Evolutionary conservation across 2,797 vertebrate species (phyloP).

Genomic region (Mormyrus hasselquistii): DNA sequence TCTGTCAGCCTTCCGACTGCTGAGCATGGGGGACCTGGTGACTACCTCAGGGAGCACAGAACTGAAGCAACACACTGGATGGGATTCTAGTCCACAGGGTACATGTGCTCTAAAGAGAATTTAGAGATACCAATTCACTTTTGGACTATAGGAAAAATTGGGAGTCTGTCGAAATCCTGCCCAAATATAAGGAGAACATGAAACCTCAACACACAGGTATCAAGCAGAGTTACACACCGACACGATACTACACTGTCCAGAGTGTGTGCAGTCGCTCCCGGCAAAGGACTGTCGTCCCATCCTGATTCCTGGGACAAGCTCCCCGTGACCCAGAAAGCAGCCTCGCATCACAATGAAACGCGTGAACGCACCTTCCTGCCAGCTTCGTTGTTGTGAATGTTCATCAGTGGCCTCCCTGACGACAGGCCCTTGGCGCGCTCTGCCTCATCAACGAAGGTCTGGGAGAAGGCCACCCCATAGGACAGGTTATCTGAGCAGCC

Average conservation of each 20-base stretch:
- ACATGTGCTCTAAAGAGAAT: neutral
- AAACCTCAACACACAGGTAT: neutral
- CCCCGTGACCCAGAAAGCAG: neutral
- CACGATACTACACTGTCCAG: neutral
- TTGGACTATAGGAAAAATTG: neutral
- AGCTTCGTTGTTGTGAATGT: constrained; percentile 69
- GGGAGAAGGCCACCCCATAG: constrained; percentile 68
- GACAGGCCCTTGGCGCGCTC: constrained; percentile 62
- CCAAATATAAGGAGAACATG: neutral
- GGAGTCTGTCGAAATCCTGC: neutral
- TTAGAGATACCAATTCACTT: neutral
- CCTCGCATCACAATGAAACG: neutral
- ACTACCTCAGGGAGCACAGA: neutral
- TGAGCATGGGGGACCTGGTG: neutral
- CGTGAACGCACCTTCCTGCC: constrained; percentile 60
- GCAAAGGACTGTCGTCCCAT: neutral
- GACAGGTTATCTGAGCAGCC: constrained; percentile 74
- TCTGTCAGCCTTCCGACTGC: neutral
- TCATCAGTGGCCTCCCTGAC: constrained; percentile 61
- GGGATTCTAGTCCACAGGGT: neutral
- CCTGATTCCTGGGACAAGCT: neutral
- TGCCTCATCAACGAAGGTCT: constrained; percentile 68
- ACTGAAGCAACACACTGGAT: neutral
- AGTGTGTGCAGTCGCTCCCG: neutral
- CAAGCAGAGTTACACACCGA: neutral